phyloP scores from a whole-genome alignment of 2,113 vertebrate genomes.

The Pongo abelii region DNA sequence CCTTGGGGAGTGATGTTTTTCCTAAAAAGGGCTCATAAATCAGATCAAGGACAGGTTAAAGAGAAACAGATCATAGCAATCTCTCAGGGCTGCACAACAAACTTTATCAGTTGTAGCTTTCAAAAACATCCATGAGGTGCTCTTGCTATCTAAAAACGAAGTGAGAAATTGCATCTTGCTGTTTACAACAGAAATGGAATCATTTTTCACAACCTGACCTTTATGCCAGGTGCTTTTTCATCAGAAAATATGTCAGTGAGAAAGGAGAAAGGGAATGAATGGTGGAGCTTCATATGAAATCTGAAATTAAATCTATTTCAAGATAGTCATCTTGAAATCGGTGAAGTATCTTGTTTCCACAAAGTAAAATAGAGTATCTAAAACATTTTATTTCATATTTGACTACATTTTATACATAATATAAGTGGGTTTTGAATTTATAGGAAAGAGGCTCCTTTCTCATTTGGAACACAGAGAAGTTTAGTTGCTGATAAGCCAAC shows the following conservation, averaged over 20 bases:
- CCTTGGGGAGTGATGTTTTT: not conserved
- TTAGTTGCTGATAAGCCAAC: not conserved
- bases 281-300: not conserved
- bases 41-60: not conserved
- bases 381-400: not conserved
- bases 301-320: slow-evolving; percentile 7
- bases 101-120: not conserved
- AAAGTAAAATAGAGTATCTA: slow-evolving; percentile 22
- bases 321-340: not conserved
- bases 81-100: not conserved
- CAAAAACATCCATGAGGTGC: not conserved
- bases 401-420: not conserved
- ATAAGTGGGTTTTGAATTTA: slow-evolving; percentile 4
- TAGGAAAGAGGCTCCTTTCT: not conserved
- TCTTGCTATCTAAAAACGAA: not conserved
- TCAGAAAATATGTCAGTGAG: not conserved
- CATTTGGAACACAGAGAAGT: not conserved
- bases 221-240: not conserved
- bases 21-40: not conserved
- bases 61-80: not conserved
- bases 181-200: not conserved
- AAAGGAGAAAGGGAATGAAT: not conserved
- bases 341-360: not conserved
- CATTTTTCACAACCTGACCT: not conserved
- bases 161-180: slow-evolving; percentile 13